Conservation (phyloP, 2,113 vertebrate genomes). For the Morphnarchus princeps region DNA sequence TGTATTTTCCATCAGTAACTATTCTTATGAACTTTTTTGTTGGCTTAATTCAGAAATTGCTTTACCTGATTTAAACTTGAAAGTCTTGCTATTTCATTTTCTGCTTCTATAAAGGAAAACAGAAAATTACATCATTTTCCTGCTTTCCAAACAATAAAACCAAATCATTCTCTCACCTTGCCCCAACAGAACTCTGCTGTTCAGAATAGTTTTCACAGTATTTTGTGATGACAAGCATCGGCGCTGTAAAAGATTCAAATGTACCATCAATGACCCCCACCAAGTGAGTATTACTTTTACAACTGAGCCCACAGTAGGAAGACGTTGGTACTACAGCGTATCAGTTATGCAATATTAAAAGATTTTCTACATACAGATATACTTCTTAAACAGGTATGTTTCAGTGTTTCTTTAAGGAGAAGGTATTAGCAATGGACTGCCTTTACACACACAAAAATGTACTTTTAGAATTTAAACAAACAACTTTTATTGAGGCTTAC, state of each 20-base stretch:
- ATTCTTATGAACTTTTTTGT: rapidly evolving
- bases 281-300: not conserved
- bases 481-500: too few relatives aligned
- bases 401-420: too few relatives aligned
- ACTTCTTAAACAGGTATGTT: too few relatives aligned
- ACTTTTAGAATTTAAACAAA: too few relatives aligned
- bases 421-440: too few relatives aligned
- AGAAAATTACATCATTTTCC: not conserved
- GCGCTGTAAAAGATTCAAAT: not conserved
- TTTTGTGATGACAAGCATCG: not conserved
- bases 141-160: not conserved
- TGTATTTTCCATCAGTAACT: not conserved
- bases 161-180: not conserved
- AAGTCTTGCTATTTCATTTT: slow-evolving; percentile 83
- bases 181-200: not conserved
- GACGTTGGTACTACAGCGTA: too few relatives aligned
- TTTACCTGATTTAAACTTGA: slow-evolving; percentile 80
- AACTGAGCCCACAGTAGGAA: not conserved
- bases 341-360: too few relatives aligned
- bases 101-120: slow-evolving; percentile 77
- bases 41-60: not conserved
- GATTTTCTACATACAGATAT: too few relatives aligned
- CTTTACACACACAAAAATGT: too few relatives aligned
- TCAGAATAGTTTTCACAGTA: not conserved
- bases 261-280: not conserved